A percentile compares a stretch with the other conserved stretches of the same genome.
These are phyloP conservation scores for Eupithecia dodoneata DNA, from an alignment of 2,888 invertebrate genomes.

Conservation along the genomic window DNA sequence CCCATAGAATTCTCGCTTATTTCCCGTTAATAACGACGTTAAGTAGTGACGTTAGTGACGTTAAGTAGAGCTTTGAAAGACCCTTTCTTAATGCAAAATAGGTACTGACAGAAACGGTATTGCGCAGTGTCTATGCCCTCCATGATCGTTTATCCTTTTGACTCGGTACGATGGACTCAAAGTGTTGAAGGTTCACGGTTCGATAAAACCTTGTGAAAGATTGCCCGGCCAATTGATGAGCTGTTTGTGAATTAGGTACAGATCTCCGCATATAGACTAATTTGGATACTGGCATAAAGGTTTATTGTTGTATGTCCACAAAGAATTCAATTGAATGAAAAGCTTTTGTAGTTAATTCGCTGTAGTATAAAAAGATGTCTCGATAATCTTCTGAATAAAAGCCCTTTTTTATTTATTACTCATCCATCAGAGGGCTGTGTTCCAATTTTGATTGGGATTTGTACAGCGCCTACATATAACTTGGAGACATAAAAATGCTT, in stretches of 20 bases:
- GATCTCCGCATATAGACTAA: conserved; percentile 26
- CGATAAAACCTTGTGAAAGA: conserved; percentile 30
- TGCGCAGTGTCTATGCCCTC: conserved; percentile 7
- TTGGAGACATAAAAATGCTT: not conserved
- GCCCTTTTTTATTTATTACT: too few species aligned
- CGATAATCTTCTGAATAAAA: not conserved
- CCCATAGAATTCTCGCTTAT: too few species aligned
- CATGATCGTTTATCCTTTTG: conserved; percentile 7
- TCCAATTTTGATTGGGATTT: not conserved
- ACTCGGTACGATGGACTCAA: not conserved
- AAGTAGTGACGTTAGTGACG: too few species aligned
- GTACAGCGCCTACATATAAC: not conserved
- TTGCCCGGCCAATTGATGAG: conserved; percentile 33
- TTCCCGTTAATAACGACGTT: too few species aligned
- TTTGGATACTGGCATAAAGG: conserved; percentile 32
- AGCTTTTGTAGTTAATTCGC: conserved; percentile 18
- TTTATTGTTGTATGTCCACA: conserved; percentile 19
- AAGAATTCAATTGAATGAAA: conserved; percentile 23
- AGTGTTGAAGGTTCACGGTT: conserved; percentile 24
- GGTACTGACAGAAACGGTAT: not conserved
- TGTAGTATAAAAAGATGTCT: not conserved
- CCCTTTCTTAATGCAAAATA: not conserved
- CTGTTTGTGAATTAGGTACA: conserved; percentile 21
- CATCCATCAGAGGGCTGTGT: not conserved
- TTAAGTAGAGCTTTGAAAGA: too few species aligned